A percentile compares a stretch with the other conserved stretches of the same genome.
Conservation (phyloP, 2,888 invertebrate genomes). For the Stomorhina lunata region DNA sequence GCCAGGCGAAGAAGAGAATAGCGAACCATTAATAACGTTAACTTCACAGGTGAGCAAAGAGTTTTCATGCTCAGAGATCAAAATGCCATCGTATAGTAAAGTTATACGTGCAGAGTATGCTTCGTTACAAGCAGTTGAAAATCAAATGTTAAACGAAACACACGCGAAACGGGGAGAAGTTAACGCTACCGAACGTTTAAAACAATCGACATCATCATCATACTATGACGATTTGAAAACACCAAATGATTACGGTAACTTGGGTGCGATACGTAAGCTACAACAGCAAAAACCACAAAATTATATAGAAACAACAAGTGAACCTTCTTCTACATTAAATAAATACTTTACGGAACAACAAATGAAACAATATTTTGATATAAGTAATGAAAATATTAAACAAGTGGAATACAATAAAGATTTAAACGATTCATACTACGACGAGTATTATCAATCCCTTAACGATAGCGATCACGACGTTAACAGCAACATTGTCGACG, state of each 20-base stretch:
- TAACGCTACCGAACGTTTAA: conserved; percentile 3
- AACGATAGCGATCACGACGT: not conserved
- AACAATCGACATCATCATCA: conserved; percentile 39
- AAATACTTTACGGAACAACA: conserved; percentile 11
- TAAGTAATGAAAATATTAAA: conserved; percentile 39
- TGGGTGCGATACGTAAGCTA: conserved; percentile 55
- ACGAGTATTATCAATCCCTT: conserved; percentile 15
- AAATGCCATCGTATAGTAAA: conserved; percentile 40
- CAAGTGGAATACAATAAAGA: conserved; percentile 45
- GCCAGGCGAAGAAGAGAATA: conserved; percentile 28
- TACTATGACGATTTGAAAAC: conserved; percentile 45
- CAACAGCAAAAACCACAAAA: conserved; percentile 50
- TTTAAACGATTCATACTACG: conserved; percentile 32
- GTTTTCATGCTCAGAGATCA: conserved; percentile 51
- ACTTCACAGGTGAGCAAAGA: conserved; percentile 33
- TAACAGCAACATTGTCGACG: not conserved
- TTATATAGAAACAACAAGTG: conserved; percentile 20
- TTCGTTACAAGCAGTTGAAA: conserved; percentile 70
- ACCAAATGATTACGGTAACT: conserved; percentile 51
- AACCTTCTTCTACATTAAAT: not conserved
- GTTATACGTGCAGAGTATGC: conserved; percentile 45
- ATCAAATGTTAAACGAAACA: conserved; percentile 78
- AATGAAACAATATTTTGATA: conserved; percentile 27
- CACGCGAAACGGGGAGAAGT: conserved; percentile 62
- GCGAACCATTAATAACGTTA: conserved; percentile 11